phyloP scores from a whole-genome alignment of 2,797 vertebrate species.

The Gymnopithys bicolor region DNA sequence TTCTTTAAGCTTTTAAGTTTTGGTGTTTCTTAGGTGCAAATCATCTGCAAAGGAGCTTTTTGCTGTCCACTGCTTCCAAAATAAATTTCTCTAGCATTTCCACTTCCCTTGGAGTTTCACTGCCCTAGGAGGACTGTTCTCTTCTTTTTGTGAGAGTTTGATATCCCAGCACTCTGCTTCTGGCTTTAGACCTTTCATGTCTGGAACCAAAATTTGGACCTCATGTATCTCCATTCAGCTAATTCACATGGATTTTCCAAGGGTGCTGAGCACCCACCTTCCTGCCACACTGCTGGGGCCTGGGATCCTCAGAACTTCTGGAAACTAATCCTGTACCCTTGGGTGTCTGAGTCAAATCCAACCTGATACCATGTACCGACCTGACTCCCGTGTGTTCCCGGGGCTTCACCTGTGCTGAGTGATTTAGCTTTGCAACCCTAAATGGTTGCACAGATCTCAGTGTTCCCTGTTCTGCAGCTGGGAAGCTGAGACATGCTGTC shows the following conservation, averaged over 20 bases:
- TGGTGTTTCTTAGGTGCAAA: background rate
- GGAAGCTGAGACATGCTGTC: background rate
- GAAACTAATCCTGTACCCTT: background rate
- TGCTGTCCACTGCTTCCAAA: background rate
- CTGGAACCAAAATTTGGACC: background rate
- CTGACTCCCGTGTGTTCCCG: background rate
- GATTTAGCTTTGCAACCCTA: background rate
- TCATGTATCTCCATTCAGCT: background rate
- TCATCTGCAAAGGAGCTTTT: background rate
- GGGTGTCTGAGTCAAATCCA: background rate
- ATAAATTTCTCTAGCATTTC: background rate
- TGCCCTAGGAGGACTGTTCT: background rate
- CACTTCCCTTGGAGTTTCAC: background rate
- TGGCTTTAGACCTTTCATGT: background rate
- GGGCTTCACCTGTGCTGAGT: accelerated
- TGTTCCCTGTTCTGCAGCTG: background rate
- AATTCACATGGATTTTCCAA: background rate
- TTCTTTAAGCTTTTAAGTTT: background rate
- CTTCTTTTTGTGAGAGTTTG: background rate
- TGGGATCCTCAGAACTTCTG: background rate
- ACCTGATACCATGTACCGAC: accelerated
- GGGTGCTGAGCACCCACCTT: background rate
- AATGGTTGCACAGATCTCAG: background rate
- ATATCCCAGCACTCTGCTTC: background rate
- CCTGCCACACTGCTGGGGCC: background rate